Evolutionary conservation across 2,888 invertebrate species (phyloP), one percentile per base, ranked within the genome.

Genomic region (Dolomedes plantarius): DNA sequence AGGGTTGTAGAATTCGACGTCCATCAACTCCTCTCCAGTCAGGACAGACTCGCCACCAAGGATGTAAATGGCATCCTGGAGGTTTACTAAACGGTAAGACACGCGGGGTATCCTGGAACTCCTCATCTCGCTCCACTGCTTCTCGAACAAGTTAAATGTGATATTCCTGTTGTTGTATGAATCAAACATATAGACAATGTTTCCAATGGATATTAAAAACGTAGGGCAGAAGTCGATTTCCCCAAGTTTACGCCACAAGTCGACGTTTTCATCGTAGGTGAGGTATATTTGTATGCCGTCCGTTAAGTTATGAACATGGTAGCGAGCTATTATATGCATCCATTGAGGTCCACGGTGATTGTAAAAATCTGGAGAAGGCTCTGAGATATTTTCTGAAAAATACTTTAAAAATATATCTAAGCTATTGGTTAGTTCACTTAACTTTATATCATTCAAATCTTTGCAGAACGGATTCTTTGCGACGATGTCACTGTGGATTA

Each of bases 121-220:
- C 7, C 16, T 2, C 32, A 82, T 46, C 7, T 13, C 62, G 19
- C n/a, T 23, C 64, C 62, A 71, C 27, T 41, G 16, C 11, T 64
- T 41, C 1, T 71, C 31, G 1, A 32, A 11, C 7, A 82, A 13
- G n/a, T 71, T 39, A 28, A 71, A 76, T 6, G 28, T 23, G 19
- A 71, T 0, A 9, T 27, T 76, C n/a, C 31, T 41, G 28, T 46
- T 71, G 3, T 64, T n/a, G 36, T 28, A 82, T 2, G 41, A 32
- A 27, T 76, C 71, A n/a, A 82, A 75, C 32, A 82, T 62, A 36
- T 82, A 82, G 71, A 1, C 71, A 46, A n/a, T n/a, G n/a, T n/a
- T n/a, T n/a, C n/a, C n/a, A n/a, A n/a, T n/a, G n/a, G n/a, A n/a
- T n/a, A n/a, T n/a, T n/a, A n/a, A n/a, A n/a, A n/a, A n/a, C n/a